Conservation (phyloP, 2,113 vertebrate genomes). For the Numenius arquata region DNA sequence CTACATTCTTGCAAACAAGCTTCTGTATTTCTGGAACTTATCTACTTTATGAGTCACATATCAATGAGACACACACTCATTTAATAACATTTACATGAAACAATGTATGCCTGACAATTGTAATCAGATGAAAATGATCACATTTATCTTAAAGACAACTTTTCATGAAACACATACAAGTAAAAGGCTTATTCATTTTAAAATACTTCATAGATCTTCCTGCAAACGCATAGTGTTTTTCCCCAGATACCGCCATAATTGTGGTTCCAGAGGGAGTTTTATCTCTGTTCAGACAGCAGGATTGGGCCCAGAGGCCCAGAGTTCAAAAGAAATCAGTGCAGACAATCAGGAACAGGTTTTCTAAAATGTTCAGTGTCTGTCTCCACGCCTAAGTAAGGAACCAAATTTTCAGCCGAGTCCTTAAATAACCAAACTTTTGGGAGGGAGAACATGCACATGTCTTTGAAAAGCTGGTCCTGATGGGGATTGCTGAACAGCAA, state of each 20-base stretch:
- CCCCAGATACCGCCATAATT: background rate
- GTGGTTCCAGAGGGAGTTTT: background rate
- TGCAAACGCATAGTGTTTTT: background rate
- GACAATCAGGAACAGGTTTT: constrained; percentile 19
- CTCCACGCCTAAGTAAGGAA: background rate
- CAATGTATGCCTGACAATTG: constrained; percentile 9
- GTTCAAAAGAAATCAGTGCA: constrained; percentile 12
- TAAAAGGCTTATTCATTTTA: constrained; percentile 27
- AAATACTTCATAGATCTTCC: constrained; percentile 43
- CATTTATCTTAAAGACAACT: constrained; percentile 52
- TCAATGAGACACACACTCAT: background rate
- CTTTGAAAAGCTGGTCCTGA: background rate
- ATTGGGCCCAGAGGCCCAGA: background rate
- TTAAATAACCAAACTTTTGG: background rate
- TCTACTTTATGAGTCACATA: constrained; percentile 27
- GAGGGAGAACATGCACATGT: background rate
- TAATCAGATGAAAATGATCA: constrained; percentile 42
- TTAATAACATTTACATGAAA: constrained; percentile 31
- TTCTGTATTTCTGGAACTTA: constrained; percentile 68
- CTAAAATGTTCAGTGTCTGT: background rate
- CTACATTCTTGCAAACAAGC: constrained; percentile 46
- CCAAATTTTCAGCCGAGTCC: background rate
- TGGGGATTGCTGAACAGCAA: background rate
- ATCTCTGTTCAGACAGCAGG: background rate
- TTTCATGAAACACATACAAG: constrained; percentile 47